A percentile compares a stretch with the other conserved stretches of the same genome.
Conservation (phyloP, 2,113 vertebrate genomes). For the Cryptoleucopteryx plumbea region DNA sequence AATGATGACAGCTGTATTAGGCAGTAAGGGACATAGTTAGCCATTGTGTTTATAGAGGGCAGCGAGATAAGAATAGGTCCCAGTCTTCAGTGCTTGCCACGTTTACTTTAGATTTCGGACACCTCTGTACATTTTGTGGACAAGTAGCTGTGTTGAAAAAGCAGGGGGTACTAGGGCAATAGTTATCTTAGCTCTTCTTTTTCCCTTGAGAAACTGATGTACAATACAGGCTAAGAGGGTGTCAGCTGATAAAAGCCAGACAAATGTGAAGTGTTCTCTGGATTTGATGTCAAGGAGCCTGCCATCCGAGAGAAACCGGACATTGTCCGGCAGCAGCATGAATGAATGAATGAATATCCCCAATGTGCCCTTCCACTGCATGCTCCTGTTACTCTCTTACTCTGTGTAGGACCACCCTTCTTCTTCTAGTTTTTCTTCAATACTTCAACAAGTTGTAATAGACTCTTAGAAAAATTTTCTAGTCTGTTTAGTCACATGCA, state of each 20-base stretch:
- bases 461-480: background rate
- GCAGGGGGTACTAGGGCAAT: background rate
- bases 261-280: background rate
- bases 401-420: background rate
- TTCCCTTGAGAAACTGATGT: conserved; percentile 32
- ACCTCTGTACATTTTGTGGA: background rate
- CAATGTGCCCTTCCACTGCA: background rate
- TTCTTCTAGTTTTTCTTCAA: background rate
- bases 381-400: background rate
- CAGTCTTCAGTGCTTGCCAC: background rate
- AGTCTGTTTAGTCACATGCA: background rate
- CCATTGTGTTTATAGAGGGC: background rate
- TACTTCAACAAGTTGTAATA: background rate
- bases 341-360: background rate
- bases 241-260: conserved; percentile 44
- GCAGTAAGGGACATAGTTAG: background rate
- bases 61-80: conserved; percentile 6
- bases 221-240: background rate
- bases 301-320: rapidly evolving
- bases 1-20: background rate
- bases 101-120: background rate
- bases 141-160: conserved; percentile 37
- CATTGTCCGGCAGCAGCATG: background rate
- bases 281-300: background rate
- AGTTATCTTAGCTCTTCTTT: conserved; percentile 27